Base-by-base conservation (phyloP, 2,888 invertebrate genomes). In the Busseola fusca region DNA sequence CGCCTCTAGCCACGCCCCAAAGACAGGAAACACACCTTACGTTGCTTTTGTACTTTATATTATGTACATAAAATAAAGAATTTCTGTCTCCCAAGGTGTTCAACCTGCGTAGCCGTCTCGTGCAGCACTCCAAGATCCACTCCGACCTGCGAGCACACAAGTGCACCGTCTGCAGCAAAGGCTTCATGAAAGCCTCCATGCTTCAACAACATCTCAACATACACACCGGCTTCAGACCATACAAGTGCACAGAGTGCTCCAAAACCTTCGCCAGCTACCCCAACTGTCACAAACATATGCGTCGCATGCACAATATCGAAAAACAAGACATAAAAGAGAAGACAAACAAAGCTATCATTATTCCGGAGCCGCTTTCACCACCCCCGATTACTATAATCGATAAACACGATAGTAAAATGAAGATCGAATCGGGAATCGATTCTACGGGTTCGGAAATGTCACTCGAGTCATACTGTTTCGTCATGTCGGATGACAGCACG, bases 281-380 rank as follows among this genome's bases (percentile, higher is more conserved):
- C 3, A 97, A 97, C 86, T 96, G 96, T 93, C 88, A 92, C 78
- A 97, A 97, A 86, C 97, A 97, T 84, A 91, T 96, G 66, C 86
- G 84, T 0, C 89, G 90, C 63, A 87, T 93, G 74, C 95, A 95
- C 74, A 88, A 91, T 4, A 83, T 90, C 27, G 88, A 89, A 34
- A 88, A 87, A 16, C 85, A 73, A 52, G 74, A 79, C 9, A 78
- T 79, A 74, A 75, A 76, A 6, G 54, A 77, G 6, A 69, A 64
- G n/a, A 56, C 40, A 6, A 67, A 57, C 56, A 73, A 58, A 69
- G 30, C 60, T n/a, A 63, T 56, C 37, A 59, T 25, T 45, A 27
- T 42, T 2, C 64, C 74, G 9, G 72, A 71, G 59, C 34, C 75
- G 30, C 45, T 65, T 0, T 62, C 72, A 25, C 64, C 77, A 34